These are phyloP conservation scores for Xyliphius kryptos DNA, from an alignment of 2,113 vertebrate species.

Conservation along the genomic window DNA sequence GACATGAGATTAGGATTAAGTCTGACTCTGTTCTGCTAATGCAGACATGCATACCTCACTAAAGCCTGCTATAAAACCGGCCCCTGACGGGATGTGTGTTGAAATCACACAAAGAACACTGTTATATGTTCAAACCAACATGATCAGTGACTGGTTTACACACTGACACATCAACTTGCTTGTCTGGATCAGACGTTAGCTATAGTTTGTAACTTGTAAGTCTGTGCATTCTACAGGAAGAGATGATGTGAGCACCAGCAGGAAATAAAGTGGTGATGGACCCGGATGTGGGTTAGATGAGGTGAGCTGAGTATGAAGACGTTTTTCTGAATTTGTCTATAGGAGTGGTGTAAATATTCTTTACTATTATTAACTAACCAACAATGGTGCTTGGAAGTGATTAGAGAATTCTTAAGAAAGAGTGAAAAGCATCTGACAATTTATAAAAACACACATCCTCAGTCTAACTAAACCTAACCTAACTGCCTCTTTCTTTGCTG, in stretches of 20 bases:
- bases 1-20: no score
- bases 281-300: conserved; percentile 56
- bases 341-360: background rate
- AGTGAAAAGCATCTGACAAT: no score
- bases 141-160: background rate
- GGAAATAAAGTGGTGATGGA: conserved; percentile 56
- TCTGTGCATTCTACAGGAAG: conserved; percentile 51
- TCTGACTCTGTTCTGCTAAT: no score
- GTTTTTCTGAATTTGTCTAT: no score
- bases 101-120: background rate
- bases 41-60: no score
- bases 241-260: conserved; percentile 51
- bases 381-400: no score
- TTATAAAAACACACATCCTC: no score
- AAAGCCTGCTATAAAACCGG: conserved; percentile 3
- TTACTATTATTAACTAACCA: no score
- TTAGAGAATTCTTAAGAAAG: no score
- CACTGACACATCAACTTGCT: background rate
- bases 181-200: background rate
- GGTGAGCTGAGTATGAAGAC: conserved; percentile 33
- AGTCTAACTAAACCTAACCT: conserved; percentile 23
- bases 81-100: background rate
- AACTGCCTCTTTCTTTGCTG: conserved; percentile 28
- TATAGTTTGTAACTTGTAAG: conserved; percentile 2
- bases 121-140: background rate